Percentiles rank a stretch among this genome's conserved stretches.
phyloP scores from a whole-genome alignment of 2,888 invertebrate genomes.

The Calliopum simillimum region DNA sequence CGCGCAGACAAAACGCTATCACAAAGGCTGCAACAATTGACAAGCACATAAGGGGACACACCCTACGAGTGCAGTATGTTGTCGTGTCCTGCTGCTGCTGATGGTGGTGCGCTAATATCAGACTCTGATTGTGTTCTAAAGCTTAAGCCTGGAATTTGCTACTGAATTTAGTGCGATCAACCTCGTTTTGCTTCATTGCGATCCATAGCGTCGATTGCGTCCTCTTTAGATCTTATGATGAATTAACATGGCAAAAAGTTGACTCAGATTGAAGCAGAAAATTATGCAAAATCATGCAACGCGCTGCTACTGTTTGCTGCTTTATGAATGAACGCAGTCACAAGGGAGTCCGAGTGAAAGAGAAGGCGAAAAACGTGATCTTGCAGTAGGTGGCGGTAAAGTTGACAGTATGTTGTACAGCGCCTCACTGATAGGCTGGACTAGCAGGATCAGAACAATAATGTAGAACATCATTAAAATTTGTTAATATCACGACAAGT shows the following conservation, averaged over 20 bases:
- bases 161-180: not conserved
- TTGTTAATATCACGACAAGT: constrained; percentile 61
- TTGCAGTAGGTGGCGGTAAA: no score
- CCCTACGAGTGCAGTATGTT: no score
- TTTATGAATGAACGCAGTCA: constrained; percentile 25
- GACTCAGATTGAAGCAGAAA: constrained; percentile 10
- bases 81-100: no score
- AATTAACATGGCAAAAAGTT: constrained; percentile 29
- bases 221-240: constrained; percentile 28
- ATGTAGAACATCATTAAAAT: constrained; percentile 63
- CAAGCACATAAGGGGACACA: no score
- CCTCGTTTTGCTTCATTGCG: constrained; percentile 7
- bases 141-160: no score
- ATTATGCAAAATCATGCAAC: constrained; percentile 44
- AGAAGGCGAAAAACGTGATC: no score
- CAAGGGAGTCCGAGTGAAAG: not conserved
- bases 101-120: no score
- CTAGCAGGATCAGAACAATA: constrained; percentile 5
- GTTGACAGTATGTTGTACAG: no score
- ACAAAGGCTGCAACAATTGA: no score
- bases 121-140: no score
- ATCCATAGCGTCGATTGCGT: constrained; percentile 29
- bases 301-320: not conserved
- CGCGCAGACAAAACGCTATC: no score
- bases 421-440: not conserved